Percentiles rank a stretch among this genome's conserved stretches.
These are phyloP conservation scores for Rhea pennata DNA, from an alignment of 2,113 vertebrate genomes.

Conservation along the genomic window DNA sequence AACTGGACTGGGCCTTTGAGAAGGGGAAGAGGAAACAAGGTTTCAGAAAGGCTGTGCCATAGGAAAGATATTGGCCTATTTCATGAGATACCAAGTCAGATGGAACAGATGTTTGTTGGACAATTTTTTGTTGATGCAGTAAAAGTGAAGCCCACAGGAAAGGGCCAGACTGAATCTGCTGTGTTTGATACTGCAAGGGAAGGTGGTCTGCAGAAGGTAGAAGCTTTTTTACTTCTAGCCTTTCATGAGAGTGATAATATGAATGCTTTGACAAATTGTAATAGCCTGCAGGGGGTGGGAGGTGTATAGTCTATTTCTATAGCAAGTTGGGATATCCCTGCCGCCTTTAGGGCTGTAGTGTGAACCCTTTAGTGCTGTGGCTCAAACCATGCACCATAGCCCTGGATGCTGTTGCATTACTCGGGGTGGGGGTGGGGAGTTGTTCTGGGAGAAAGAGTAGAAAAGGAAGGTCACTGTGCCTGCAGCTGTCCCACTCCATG, in stretches of 20 bases:
- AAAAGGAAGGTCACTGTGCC: neutral
- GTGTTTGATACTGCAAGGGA: neutral
- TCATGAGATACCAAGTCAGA: neutral
- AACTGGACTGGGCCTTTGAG: neutral
- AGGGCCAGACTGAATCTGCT: neutral
- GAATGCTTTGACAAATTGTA: neutral
- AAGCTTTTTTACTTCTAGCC: neutral
- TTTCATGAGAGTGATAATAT: neutral
- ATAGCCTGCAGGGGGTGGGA: neutral
- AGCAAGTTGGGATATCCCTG: neutral
- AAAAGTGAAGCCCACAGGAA: neutral
- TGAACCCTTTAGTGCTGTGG: neutral
- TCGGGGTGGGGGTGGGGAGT: accelerated
- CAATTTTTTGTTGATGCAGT: neutral
- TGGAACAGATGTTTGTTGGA: neutral
- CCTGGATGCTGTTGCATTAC: neutral
- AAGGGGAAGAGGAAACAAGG: neutral
- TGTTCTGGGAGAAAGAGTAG: neutral
- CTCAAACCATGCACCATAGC: neutral
- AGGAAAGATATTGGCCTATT: neutral
- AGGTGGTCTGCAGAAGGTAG: neutral
- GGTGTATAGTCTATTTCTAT: neutral
- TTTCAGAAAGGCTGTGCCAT: neutral
- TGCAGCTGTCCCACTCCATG: neutral
- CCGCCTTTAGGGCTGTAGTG: too few species aligned